Evolutionary conservation across 2,888 invertebrate genomes (phyloP), one percentile per base, ranked within the genome.

Genomic region (Epinotia brunnichana): DNA sequence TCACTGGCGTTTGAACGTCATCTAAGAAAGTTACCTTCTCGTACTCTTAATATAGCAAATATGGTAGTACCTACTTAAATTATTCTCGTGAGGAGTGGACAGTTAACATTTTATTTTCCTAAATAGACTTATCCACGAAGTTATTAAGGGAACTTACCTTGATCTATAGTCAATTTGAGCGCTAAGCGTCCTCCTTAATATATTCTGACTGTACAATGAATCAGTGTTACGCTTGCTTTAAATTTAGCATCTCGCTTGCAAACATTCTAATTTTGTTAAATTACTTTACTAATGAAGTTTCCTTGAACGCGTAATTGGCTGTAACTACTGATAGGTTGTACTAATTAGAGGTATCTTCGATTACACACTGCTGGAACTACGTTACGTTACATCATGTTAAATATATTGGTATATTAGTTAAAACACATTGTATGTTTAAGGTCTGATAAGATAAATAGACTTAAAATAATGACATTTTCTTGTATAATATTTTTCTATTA

Each of bases 181-280:
- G 15, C n/a, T 13, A n/a, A 48, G 44, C 44, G n/a, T 48, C 48
- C 48, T 48, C 48, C n/a, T 48, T n/a, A 48, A 48, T 48, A 48
- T 44, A 44, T 3, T 41, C 56, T 21, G 66, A 41, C 41, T 56
- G 54, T 41, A 41, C 66, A 11, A 84, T 90, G 90, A 90, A 80
- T 90, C 89, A 90, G 81, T 84, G 82, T 86, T 54, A 79, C 84
- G 88, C 87, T 90, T 87, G 88, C 86, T 88, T 86, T 89, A 87
- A 85, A 87, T 87, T 90, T 89, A 90, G 89, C 86, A 83, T 81
- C 84, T 79, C 77, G 85, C 85, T 85, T 83, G 81, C 80, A 80
- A 83, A 83, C 83, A 76, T 75, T 84, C 86, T 90, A 87, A 90
- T 88, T 88, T 82, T 84, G 84, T 88, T 86, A 68, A 73, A 68